Base-by-base conservation (phyloP, 2,888 invertebrate species). In the Cryptocephalus primarius region DNA sequence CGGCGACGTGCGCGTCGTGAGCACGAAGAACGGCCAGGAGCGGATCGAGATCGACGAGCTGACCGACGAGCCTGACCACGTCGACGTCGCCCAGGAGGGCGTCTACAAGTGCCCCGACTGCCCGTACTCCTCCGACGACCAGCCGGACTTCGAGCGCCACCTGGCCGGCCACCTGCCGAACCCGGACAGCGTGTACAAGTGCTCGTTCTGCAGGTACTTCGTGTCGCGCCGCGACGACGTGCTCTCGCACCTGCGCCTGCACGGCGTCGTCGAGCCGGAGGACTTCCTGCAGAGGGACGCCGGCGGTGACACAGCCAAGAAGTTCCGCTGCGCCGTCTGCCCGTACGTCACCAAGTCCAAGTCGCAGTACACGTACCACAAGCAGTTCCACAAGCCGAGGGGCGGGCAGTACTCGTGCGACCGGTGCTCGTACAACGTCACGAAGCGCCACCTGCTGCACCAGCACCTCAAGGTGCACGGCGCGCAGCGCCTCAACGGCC, bases 261-360 rank as follows among this genome's bases (percentile, higher is more conserved):
- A 86, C 56, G 80, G 79, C 9, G 72, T 80, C 22, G 69, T 69
- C 11, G 77, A 80, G 51, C 77, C 79, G 1, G 76, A 78, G 56
- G 78, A 76, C 44, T 77, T 76, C 53, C 69, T 77, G 44, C 64
- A 69, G 12, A 75, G 73, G 59, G 51, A 58, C 33, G 56, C 63
- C 40, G 53, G 60, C n/a, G 65, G 68, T 33, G 70, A 71, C 4
- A 6, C n/a, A 2, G 14, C 11, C 3, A 86, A 87, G 61, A 78
- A 85, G 50, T 87, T 88, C 66, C 79, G 79, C 62, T 92, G 91
- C 63, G 76, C 78, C 6, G 79, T 82, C 46, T 91, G 91, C 66
- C 89, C 91, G 0, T 90, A 88, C 64, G 84, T 85, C 55, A 87
- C 87, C 36, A 88, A 88, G 63, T 87, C 86, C 65, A 88, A 87